Evolutionary conservation across 1,140 invertebrate species (phyloP), one percentile per base, ranked within the genome.

Genomic region (Drosophila kikkawai): DNA sequence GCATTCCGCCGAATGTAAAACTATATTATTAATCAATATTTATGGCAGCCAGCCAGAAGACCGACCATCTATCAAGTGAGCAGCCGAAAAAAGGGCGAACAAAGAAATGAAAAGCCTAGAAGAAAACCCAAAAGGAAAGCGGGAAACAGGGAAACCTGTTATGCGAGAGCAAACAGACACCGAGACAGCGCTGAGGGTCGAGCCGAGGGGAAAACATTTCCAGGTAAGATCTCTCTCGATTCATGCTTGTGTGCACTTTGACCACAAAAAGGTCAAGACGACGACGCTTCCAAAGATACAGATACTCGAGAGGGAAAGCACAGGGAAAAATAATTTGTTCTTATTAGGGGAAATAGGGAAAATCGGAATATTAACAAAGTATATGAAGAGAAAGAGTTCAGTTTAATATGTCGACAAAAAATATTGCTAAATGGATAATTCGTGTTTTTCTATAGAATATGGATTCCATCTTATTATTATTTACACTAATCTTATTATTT

Each of bases 221-320:
- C 74, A 75, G 66, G 67, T 69, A 82, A 56, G 55, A 74, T 45
- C 71, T 64, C 70, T 70, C 50, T 79, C 58, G 78, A 80, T 88
- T 84, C 84, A 88, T 88, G 84, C 85, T 90, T 90, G 84, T 88
- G 82, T 88, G 84, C 84, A 88, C 84, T 88, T 79, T 88, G 84
- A 88, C 84, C 84, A 90, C 84, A 90, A 88, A 88, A 90, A 84
- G 84, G 85, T 88, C 84, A 90, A 88, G 84, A 81, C 69, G 73
- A 90, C 69, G 73, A 64, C 61, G 80, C 73, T 80, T 36, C 57
- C 61, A 75, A 87, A 76, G 82, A 73, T 69, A 86, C 68, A 64
- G 63, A 64, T 60, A 63, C 61, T 65, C 64, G n/a, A 57, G 37
- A 57, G 12, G 34, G 17, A 8, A 26, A 51, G 26, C 48, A 51